Percentiles rank a stretch among this genome's conserved stretches.
Conservation (phyloP, 2,888 invertebrate species). For the Drepana falcataria region DNA sequence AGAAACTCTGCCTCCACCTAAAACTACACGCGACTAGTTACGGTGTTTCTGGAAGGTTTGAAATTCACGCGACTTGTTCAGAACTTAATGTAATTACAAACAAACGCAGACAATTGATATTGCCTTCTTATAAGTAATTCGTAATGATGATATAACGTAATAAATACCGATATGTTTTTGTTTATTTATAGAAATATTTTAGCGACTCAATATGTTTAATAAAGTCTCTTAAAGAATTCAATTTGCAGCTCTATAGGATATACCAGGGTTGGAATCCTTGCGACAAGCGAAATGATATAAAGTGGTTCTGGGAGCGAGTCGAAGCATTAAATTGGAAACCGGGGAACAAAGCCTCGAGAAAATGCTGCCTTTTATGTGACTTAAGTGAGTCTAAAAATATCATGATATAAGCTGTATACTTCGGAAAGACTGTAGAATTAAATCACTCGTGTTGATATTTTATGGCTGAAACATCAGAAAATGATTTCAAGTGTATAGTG, state of each 20-base stretch:
- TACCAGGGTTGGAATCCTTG: slow-evolving; percentile 19
- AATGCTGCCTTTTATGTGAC: slow-evolving; percentile 17
- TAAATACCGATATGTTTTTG: too few relatives aligned
- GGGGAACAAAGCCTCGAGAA: slow-evolving; percentile 20
- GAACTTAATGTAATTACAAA: too few relatives aligned
- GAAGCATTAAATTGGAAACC: slow-evolving; percentile 33
- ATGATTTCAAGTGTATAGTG: too few relatives aligned
- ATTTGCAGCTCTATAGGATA: slow-evolving; percentile 32
- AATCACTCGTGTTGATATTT: not conserved
- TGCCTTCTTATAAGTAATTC: too few relatives aligned
- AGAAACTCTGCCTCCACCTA: too few relatives aligned
- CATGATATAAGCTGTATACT: not conserved
- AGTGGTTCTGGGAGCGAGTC: slow-evolving; percentile 25
- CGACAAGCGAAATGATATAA: slow-evolving; percentile 25
- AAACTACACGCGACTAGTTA: too few relatives aligned
- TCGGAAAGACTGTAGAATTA: not conserved
- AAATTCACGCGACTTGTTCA: too few relatives aligned
- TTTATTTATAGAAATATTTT: not conserved
- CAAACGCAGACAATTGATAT: too few relatives aligned
- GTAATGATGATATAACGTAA: too few relatives aligned
- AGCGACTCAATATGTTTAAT: slow-evolving; percentile 23
- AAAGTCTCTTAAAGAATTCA: slow-evolving; percentile 32
- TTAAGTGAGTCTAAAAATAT: slow-evolving; percentile 2
- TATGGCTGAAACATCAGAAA: not conserved
- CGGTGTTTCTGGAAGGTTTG: too few relatives aligned